Evolutionary conservation across 2,113 vertebrate species (phyloP), one percentile per base, ranked within the genome.

Genomic region (Dicentrarchus labrax): DNA sequence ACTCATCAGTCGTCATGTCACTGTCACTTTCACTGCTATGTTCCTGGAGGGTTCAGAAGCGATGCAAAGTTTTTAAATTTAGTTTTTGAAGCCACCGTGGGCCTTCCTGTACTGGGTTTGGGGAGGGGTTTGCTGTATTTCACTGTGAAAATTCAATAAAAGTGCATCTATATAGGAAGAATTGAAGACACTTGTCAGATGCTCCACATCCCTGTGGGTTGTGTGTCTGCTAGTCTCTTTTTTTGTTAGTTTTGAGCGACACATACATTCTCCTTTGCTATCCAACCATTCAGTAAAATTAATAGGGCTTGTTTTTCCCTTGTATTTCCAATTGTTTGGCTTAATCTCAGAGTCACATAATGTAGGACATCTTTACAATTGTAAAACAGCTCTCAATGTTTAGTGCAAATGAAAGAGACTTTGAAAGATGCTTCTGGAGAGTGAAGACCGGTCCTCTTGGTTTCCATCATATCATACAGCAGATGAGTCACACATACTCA

Each of bases 391-490:
- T 76, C 53, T 76, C 24, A 19, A 13, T 17, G 61, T 84, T 76
- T 56, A 30, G 30, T 30, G 30, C 78, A 78, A 43, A 72, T 53
- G 39, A 72, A 61, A 47, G 38, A 45, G 12, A 47, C 21, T 45
- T 15, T 41, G 36, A 70, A 80, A 61, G 74, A 61, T 22, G 50
- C 13, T 64, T 60, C 30, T 50, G 36, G 9, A 50, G 39, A 71
- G 67, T 48, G 76, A 59, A 13, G 51, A 75, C n/a, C 2, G n/a
- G 41, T 36, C 36, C 41, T 73, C 59, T 41, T 36, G 8, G 36
- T 74, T 80, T 72, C 69, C 75, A 80, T 84, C 67, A 72, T 64
- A 86, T 82, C 80, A 78, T 47, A 6, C 36, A 36, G 51, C 43
- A 78, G 72, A 79, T 67, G 71, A 70, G 78, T 81, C 73, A 78